These are phyloP conservation scores for Brenthis daphne DNA, from an alignment of 2,888 invertebrate genomes.

Conservation along the genomic window DNA sequence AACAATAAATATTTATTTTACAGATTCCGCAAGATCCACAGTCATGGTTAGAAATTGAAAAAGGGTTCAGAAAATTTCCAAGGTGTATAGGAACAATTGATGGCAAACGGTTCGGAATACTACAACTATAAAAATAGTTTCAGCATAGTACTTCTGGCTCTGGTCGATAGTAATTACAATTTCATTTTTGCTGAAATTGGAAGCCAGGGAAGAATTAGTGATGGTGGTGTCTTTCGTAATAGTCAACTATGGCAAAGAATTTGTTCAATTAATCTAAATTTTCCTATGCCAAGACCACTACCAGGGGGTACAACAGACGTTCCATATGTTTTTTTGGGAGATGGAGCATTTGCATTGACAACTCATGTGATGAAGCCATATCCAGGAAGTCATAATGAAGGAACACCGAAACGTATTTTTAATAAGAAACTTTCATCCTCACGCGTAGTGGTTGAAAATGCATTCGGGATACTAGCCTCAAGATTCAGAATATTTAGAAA, in stretches of 20 bases:
- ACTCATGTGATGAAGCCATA: slow-evolving; percentile 32
- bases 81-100: slow-evolving; percentile 19
- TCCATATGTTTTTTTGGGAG: slow-evolving; percentile 39
- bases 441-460: slow-evolving; percentile 42
- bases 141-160: slow-evolving; percentile 41
- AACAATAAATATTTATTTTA: slow-evolving; percentile 7
- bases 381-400: too few species aligned
- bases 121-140: slow-evolving; percentile 40
- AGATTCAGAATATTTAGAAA: slow-evolving; percentile 38
- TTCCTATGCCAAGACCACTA: slow-evolving; percentile 38
- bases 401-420: slow-evolving; percentile 9
- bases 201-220: slow-evolving; percentile 45
- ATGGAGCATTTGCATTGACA: slow-evolving; percentile 40
- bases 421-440: slow-evolving; percentile 22
- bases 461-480: slow-evolving; percentile 37
- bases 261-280: slow-evolving; percentile 40
- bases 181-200: slow-evolving; percentile 42
- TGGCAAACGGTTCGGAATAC: slow-evolving; percentile 33
- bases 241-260: slow-evolving; percentile 44
- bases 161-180: slow-evolving; percentile 39
- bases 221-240: slow-evolving; percentile 42
- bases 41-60: neutral
- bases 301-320: slow-evolving; percentile 32
- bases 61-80: slow-evolving; percentile 24
- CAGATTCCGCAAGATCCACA: slow-evolving; percentile 10